phyloP scores from a whole-genome alignment of 2,888 invertebrate genomes.

The Pseudanteris insignis region DNA sequence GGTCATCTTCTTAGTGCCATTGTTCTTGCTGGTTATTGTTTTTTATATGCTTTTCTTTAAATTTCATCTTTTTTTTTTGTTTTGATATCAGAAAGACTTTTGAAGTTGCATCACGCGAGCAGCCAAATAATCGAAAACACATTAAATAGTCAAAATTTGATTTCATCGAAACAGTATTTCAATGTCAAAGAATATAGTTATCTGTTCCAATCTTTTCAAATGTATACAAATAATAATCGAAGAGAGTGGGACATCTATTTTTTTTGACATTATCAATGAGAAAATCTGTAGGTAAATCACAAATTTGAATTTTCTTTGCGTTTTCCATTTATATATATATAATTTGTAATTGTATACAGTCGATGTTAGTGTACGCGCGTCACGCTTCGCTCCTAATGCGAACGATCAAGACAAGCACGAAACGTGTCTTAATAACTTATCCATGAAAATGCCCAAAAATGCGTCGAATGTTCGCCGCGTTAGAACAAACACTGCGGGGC shows the following conservation, averaged over 20 bases:
- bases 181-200: neutral
- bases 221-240: too few species aligned
- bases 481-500: constrained; percentile 25
- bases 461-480: constrained; percentile 31
- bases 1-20: constrained; percentile 46
- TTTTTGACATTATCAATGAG: too few species aligned
- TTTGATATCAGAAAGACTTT: constrained; percentile 32
- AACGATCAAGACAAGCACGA: constrained; percentile 30
- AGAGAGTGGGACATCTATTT: too few species aligned
- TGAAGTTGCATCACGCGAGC: constrained; percentile 29
- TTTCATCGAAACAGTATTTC: constrained; percentile 1
- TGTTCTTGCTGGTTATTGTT: constrained; percentile 27
- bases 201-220: neutral
- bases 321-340: constrained; percentile 18
- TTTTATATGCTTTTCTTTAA: constrained; percentile 3
- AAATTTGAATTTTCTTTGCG: neutral
- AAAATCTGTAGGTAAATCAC: too few species aligned
- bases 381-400: constrained; percentile 30
- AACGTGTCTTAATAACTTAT: constrained; percentile 35
- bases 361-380: constrained; percentile 43
- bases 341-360: constrained; percentile 37
- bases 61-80: constrained; percentile 8
- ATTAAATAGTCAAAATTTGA: neutral
- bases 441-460: constrained; percentile 40
- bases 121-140: constrained; percentile 17